These are phyloP conservation scores for Hydrotaea cyrtoneurina DNA, from an alignment of 2,888 invertebrate species.

Conservation along the genomic window DNA sequence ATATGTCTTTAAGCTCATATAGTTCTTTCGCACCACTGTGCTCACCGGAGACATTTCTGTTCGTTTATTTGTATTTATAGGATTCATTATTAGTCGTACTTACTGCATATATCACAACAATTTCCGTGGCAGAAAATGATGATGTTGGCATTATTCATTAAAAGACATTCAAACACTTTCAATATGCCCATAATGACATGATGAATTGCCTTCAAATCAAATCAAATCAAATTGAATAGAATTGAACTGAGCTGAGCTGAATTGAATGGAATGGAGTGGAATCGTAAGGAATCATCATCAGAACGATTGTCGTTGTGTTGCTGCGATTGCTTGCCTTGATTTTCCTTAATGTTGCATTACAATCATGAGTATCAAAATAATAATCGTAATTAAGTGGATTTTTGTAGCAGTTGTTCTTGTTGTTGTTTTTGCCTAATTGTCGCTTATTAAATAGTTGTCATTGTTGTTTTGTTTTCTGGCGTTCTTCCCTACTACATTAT, in stretches of 20 bases:
- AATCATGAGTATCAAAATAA: conserved; percentile 5
- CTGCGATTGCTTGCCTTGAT: not conserved
- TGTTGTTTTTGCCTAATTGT: not conserved
- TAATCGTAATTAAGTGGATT: not conserved
- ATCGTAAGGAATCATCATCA: not conserved
- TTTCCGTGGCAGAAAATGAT: not conserved
- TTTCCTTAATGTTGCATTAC: not conserved
- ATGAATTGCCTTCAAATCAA: too few species aligned
- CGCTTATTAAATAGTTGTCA: not conserved
- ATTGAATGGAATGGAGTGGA: not conserved
- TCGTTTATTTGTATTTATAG: too few species aligned
- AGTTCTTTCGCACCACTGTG: too few species aligned
- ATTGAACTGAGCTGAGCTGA: too few species aligned
- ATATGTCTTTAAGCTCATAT: too few species aligned
- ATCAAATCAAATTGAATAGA: not conserved
- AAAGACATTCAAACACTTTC: conserved; percentile 15
- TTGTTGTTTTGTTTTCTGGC: not conserved
- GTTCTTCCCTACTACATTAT: not conserved
- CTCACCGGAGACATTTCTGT: too few species aligned
- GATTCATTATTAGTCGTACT: not conserved
- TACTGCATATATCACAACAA: not conserved
- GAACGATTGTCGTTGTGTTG: conserved; percentile 39
- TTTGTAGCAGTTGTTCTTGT: not conserved
- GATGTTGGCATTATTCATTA: conserved; percentile 33
- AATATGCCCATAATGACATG: conserved; percentile 42